Evolutionary conservation across 2,113 vertebrate species (phyloP), one percentile per base, ranked within the genome.

Genomic region (Dissostichus mawsoni): DNA sequence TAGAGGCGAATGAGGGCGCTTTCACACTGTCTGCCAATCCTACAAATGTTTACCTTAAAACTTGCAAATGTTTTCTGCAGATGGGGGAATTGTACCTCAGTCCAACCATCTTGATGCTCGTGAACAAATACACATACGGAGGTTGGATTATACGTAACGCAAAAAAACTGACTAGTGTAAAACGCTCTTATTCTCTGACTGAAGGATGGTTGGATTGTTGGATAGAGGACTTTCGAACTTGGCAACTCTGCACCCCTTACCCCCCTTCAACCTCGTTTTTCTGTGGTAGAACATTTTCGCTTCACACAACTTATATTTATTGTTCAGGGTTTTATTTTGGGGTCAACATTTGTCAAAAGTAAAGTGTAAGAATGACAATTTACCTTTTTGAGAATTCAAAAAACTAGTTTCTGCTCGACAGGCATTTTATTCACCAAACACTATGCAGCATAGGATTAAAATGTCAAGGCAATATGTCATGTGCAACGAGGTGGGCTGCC

Each of bases 271-370:
- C 69, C 44, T 44, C 13, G 20, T 5, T 3, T 7, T 36, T 44
- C 65, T 84, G 78, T 80, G 81, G 86, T 41, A 17, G 81, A 84
- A 84, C 79, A 1, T 78, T 66, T 48, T 65, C 83, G 67, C 77
- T 66, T 57, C 11, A 8, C 47, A 14, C 59, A 55, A 20, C 29
- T 68, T 20, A 18, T 16, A 41, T 3, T 14, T 41, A 4, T 18
- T 1, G 11, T 23, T 62, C 47, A 18, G 14, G 57, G 1, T 13
- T 36, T 17, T 3, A 8, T 44, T 66, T 25, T 16, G 10, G 23
- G 36, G 36, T 41, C 36, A 41, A 41, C 36, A 8, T 8, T 41
- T 74, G 33, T 36, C 41, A 58, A 70, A 64, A 63, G 33, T 16
- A 16, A 44, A 63, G 36, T 51, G 5, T 12, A 48, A 6, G 2